phyloP scores from a whole-genome alignment of 1,140 invertebrate species.

The Trichoplusia ni region DNA sequence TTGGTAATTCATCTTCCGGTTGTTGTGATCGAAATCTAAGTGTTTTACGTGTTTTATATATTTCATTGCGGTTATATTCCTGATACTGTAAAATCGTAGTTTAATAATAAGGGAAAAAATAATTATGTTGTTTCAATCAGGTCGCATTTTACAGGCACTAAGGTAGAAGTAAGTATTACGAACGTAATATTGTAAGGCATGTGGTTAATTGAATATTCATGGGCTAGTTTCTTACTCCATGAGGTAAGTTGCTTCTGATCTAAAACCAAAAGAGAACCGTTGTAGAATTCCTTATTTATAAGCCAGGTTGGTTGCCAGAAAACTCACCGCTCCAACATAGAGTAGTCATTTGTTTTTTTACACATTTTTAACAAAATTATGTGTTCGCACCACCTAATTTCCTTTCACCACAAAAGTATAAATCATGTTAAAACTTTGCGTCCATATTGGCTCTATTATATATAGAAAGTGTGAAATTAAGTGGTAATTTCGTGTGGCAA shows the following conservation, averaged over 20 bases:
- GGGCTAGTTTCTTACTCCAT: no score
- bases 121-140: no score
- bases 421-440: slow-evolving; percentile 43
- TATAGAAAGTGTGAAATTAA: slow-evolving; percentile 71
- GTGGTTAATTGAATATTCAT: no score
- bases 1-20: not conserved
- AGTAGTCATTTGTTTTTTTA: not conserved
- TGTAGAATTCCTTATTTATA: no score
- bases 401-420: slow-evolving; percentile 56
- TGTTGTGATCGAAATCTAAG: not conserved
- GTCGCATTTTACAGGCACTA: no score
- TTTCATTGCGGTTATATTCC: not conserved
- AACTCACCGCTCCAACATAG: not conserved
- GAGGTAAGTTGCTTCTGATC: no score
- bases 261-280: no score
- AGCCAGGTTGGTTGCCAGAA: no score
- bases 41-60: not conserved
- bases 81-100: no score
- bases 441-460: slow-evolving; percentile 56
- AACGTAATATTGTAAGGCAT: no score
- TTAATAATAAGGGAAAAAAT: no score
- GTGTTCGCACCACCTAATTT: slow-evolving; percentile 29
- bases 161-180: no score
- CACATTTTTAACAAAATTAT: slow-evolving; percentile 9
- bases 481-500: slow-evolving; percentile 71